A percentile compares a stretch with the other conserved stretches of the same genome.
Evolutionary conservation across 2,888 invertebrate genomes (phyloP).

Genomic region (Nebria salina): DNA sequence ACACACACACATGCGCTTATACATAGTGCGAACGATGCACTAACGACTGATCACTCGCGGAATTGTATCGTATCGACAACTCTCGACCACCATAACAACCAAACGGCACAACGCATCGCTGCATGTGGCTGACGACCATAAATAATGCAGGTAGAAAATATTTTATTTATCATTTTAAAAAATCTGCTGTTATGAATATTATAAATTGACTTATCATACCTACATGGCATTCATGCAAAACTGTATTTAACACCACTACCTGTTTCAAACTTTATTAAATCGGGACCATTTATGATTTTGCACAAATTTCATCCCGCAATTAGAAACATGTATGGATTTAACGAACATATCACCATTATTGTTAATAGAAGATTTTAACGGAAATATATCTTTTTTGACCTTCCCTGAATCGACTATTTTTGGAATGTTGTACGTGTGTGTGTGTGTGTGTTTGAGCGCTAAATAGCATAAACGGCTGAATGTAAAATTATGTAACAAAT

Average conservation of each 20-base stretch:
- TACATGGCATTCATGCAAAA: background rate
- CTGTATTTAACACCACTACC: background rate
- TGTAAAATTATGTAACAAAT: no score
- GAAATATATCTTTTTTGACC: no score
- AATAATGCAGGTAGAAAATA: background rate
- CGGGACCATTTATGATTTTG: background rate
- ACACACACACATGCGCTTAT: background rate
- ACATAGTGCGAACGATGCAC: conserved; percentile 42
- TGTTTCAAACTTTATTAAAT: background rate
- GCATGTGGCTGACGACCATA: background rate
- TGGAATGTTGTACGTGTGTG: no score
- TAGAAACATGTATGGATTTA: no score
- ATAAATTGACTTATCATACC: background rate
- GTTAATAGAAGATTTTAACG: no score
- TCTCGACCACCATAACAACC: background rate
- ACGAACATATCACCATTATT: no score
- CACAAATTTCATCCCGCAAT: background rate
- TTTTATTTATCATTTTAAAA: background rate
- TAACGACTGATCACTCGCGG: conserved; percentile 52
- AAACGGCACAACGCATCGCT: conserved; percentile 21
- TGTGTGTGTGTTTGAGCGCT: no score
- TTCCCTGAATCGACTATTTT: no score
- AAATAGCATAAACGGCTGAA: no score
- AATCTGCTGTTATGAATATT: background rate
- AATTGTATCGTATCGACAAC: conserved; percentile 40